Base-by-base conservation (phyloP, 1,140 invertebrate genomes). In the Laodelphax striatellus region DNA sequence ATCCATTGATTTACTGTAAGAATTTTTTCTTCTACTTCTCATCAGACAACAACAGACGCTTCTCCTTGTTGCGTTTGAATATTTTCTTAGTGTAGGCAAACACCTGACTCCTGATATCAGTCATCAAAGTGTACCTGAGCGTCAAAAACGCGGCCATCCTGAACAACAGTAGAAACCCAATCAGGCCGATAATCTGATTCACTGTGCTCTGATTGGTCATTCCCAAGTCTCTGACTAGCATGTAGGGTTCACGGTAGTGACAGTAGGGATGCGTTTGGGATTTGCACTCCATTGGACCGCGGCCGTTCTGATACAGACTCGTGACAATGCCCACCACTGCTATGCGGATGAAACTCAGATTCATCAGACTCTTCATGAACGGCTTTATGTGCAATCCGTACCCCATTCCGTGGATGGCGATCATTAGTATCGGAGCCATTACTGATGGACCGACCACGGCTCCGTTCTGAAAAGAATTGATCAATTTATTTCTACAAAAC, bases 341-440 rank as follows among this genome's bases (percentile, higher is more conserved):
- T 64, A 77, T 81, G 65, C 81, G 71, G 17, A 82, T 68, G 64
- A 80, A 83, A 11, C 79, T 80, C 10, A 77, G 62, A 62, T 77
- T 76, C 59, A 81, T 80, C 5, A 83, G 63, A 64, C 77, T 76
- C 60, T 77, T 71, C 66, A 83, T 76, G 55, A 80, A 75, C 0
- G 72, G 69, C 16, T 80, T 77, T 71, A 74, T 69, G 4, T 43
- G 52, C 44, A 59, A 52, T 16, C 71, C 70, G 59, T 72, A 74
- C 3, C 73, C 74, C 70, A 76, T 74, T 24, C 75, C 75, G 53
- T 75, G 74, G 5, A 73, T 70, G 5, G 72, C 63, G 28, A 76
- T 52, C 11, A 70, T 70, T 13, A 75, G 56, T n/a, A 75, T 65
- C 0, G 73, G 71, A 0, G 70, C 71, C 57, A 75, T 56, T 8